Conservation (phyloP, 2,797 vertebrate species). For the Acipenser oxyrinchus region DNA sequence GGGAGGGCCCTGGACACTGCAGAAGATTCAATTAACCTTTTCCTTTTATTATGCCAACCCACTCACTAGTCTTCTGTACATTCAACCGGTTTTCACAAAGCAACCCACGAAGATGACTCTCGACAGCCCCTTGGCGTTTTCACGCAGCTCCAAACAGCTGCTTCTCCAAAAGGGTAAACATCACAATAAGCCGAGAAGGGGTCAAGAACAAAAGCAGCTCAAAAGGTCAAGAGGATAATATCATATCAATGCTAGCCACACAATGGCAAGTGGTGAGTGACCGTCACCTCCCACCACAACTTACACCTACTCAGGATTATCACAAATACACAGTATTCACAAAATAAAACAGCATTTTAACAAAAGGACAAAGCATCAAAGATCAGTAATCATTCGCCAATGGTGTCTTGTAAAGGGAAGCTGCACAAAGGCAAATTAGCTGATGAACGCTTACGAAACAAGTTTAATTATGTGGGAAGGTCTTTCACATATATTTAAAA, state of each 20-base stretch:
- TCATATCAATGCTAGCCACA: slow-evolving; percentile 45
- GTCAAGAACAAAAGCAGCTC: slow-evolving; percentile 39
- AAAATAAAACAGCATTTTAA: slow-evolving; percentile 2
- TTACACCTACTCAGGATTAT: slow-evolving; percentile 39
- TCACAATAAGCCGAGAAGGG: slow-evolving; percentile 39
- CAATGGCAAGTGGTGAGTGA: slow-evolving; percentile 46
- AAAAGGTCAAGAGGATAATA: slow-evolving; percentile 44
- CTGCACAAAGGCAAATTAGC: slow-evolving; percentile 28
- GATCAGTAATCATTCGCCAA: slow-evolving; percentile 29
- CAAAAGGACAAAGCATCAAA: slow-evolving; percentile 36
- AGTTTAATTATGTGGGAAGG: slow-evolving; percentile 28
- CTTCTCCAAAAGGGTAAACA: slow-evolving; percentile 5
- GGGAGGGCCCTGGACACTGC: too few relatives aligned
- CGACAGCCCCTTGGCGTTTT: too few relatives aligned
- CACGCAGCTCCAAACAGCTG: neutral
- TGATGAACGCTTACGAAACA: slow-evolving; percentile 36
- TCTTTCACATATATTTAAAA: too few relatives aligned
- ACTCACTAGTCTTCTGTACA: too few relatives aligned
- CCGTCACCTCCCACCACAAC: slow-evolving; percentile 43
- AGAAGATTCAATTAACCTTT: too few relatives aligned
- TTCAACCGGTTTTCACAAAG: too few relatives aligned
- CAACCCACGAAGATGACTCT: neutral
- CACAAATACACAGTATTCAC: neutral
- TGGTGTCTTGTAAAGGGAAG: too few relatives aligned
- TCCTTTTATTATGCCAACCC: too few relatives aligned